Evolutionary conservation across 2,113 vertebrate species (phyloP).

Genomic region (Phrynocephalus versicolor): DNA sequence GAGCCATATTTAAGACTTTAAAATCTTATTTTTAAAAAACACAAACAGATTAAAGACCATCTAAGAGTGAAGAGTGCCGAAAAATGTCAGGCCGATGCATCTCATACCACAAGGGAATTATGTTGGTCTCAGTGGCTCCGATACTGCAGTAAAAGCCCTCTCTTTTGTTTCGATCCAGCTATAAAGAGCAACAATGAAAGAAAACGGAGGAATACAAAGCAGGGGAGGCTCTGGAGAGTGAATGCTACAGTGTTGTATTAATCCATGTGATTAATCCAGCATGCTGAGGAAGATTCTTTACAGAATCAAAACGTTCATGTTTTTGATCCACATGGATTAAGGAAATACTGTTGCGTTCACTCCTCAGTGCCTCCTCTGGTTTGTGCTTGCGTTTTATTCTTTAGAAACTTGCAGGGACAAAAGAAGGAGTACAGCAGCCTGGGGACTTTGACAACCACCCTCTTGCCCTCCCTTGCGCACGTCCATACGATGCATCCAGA

Average conservation of each 20-base stretch:
- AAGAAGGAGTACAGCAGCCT: conserved; percentile 64
- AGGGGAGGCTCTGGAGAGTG: conserved; percentile 64
- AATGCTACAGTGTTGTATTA: conserved; percentile 75
- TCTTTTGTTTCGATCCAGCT: conserved; percentile 67
- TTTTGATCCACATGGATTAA: conserved; percentile 78
- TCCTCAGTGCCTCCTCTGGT: conserved; percentile 67
- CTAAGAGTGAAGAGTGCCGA: conserved; percentile 16
- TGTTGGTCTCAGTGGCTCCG: conserved; percentile 48
- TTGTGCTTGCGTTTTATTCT: conserved; percentile 74
- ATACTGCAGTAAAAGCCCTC: conserved; percentile 53
- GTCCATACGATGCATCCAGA: conserved; percentile 58
- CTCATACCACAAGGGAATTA: conserved; percentile 47
- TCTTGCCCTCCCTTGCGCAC: conserved; percentile 37
- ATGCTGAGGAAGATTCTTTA: conserved; percentile 77
- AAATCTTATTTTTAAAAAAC: not conserved
- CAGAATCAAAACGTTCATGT: conserved; percentile 68
- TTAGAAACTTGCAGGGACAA: conserved; percentile 69
- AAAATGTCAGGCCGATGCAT: conserved; percentile 53
- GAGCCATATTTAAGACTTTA: conserved; percentile 5
- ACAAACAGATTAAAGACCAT: not conserved
- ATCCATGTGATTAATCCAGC: conserved; percentile 80
- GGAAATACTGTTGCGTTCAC: conserved; percentile 73
- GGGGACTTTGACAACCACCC: conserved; percentile 60
- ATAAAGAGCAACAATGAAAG: conserved; percentile 64
- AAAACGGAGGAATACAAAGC: conserved; percentile 70